Evolutionary conservation across 1,140 invertebrate genomes (phyloP), one percentile per base, ranked within the genome.

Genomic region (Lamellibrachia luymesi): DNA sequence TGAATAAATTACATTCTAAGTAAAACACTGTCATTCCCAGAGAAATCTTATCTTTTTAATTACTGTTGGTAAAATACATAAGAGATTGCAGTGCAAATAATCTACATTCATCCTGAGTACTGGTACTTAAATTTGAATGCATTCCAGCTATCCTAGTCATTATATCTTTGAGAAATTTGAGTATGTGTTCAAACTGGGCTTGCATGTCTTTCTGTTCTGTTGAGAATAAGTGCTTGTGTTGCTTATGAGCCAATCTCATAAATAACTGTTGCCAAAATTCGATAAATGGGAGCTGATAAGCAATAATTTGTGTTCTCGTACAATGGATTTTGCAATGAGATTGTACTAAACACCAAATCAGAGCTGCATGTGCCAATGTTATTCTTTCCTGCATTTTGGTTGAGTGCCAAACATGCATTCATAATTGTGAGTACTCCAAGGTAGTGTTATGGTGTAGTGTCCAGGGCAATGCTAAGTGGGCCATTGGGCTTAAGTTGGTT

Each of bases 211-310:
- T 50, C 13, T 50, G 2, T 91, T 80, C 64, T 80, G 64, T 80
- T 80, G 17, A n/a, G 91, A 91, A 91, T 91, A 91, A 91, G 51
- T 50, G 51, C 27, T 50, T 91, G 51, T 91, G 91, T 50, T 50
- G 22, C 17, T 91, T 51, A 91, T 91, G 6, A 91, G 64, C 64
- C 64, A 80, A 80, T 80, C 13, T 80, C 64, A 17, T 17, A 80
- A 80, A 80, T 80, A 80, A 17, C 64, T 80, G 64, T 80, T 80
- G 64, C 64, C 64, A 80, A 56, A 56, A 80, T 22, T 80, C 25
- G 64, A 80, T 80, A 80, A 4, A 80, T 17, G 0, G 7, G 64
- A 17, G 8, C 0, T 80, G 64, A 10, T 80, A 80, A 80, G 25
- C 25, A 80, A 80, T 80, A 17, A 80, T 80, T 17, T 80, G 64